These are phyloP conservation scores for Gymnodraco acuticeps DNA, from an alignment of 2,797 vertebrate genomes.

Conservation along the genomic window DNA sequence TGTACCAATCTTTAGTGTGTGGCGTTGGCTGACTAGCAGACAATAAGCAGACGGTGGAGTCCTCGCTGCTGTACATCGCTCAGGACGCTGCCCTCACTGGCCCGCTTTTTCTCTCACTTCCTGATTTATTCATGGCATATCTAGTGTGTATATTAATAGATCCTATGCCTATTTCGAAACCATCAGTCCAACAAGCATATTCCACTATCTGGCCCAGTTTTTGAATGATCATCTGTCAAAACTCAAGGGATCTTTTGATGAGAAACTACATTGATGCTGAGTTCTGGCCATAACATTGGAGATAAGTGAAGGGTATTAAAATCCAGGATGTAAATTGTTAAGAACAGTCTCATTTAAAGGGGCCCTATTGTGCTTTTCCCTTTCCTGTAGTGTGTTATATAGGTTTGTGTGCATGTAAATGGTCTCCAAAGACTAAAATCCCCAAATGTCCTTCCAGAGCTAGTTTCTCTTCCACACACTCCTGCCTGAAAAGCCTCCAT, in stretches of 20 bases:
- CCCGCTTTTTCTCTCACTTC: conserved; percentile 26
- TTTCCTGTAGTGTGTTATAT: too few relatives aligned
- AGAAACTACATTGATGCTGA: conserved; percentile 1
- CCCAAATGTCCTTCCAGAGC: too few relatives aligned
- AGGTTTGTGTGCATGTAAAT: too few relatives aligned
- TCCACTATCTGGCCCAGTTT: conserved; percentile 52
- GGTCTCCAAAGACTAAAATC: too few relatives aligned
- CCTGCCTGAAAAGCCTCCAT: too few relatives aligned
- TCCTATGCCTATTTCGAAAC: conserved; percentile 43
- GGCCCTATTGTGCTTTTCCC: too few relatives aligned
- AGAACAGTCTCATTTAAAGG: too few relatives aligned
- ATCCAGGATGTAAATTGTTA: conserved; percentile 1
- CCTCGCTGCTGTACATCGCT: conserved; percentile 32
- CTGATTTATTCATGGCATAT: conserved; percentile 71
- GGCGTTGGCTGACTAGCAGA: conserved; percentile 19
- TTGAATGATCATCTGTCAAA: conserved; percentile 28
- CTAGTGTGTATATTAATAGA: conserved; percentile 70
- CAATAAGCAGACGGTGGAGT: conserved; percentile 19
- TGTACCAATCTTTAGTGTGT: conserved; percentile 38
- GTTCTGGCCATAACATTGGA: conserved; percentile 8
- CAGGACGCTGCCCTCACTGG: conserved; percentile 25
- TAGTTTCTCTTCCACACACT: too few relatives aligned
- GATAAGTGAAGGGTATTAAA: conserved; percentile 7
- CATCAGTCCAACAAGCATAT: conserved; percentile 56
- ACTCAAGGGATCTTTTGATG: conserved; percentile 18